Conservation (phyloP, 2,888 invertebrate species). For the Cataglyphis altisquamis region DNA sequence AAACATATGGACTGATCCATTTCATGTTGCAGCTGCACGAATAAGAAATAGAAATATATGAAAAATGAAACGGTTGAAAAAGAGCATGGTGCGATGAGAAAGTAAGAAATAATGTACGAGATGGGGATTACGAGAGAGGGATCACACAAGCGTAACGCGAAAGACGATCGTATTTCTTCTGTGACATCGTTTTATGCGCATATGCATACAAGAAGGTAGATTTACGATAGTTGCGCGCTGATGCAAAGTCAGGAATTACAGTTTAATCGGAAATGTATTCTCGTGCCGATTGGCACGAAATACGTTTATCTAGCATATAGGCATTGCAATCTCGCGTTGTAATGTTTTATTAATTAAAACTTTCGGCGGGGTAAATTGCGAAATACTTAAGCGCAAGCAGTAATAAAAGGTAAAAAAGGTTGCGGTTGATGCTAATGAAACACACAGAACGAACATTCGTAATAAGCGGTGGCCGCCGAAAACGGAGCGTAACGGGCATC, state of each 20-base stretch:
- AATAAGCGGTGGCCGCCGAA: constrained; percentile 44
- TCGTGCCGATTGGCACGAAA: constrained; percentile 21
- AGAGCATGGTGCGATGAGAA: constrained; percentile 24
- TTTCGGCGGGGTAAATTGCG: constrained; percentile 44
- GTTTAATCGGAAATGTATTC: constrained; percentile 37
- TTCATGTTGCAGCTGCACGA: constrained; percentile 6
- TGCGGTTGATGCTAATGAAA: constrained; percentile 57
- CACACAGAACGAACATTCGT: constrained; percentile 45
- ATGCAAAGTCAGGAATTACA: constrained; percentile 3
- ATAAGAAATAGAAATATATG: constrained; percentile 13
- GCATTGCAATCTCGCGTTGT: constrained; percentile 25
- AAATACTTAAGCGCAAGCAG: constrained; percentile 51
- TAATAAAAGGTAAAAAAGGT: constrained; percentile 54
- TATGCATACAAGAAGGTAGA: neutral
- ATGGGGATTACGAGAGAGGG: constrained; percentile 38
- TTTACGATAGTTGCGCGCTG: neutral
- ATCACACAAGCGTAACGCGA: constrained; percentile 28
- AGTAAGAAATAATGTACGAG: constrained; percentile 37
- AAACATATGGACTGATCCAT: constrained; percentile 14
- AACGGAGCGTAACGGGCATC: constrained; percentile 41
- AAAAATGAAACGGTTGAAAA: constrained; percentile 16
- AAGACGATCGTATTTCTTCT: constrained; percentile 43
- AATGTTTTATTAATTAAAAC: constrained; percentile 57
- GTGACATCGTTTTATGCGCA: constrained; percentile 27
- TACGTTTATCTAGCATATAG: constrained; percentile 26